Evolutionary conservation across 2,113 vertebrate species (phyloP).

Genomic region (Caranx melampygus): DNA sequence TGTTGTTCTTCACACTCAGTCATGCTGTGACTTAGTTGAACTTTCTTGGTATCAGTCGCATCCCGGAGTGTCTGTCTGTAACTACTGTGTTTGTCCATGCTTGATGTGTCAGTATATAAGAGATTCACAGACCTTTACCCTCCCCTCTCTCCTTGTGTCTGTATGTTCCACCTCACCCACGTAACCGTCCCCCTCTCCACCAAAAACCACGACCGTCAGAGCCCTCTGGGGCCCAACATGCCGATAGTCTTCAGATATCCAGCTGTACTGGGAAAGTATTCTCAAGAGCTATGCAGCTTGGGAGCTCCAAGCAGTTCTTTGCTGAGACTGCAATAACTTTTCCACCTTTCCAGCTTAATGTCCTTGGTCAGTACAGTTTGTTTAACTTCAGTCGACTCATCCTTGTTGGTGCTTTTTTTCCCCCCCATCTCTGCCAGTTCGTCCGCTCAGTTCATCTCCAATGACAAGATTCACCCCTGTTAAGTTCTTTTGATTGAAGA

Average conservation of each 20-base stretch:
- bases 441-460: constrained; percentile 12
- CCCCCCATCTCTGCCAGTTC: constrained; percentile 14
- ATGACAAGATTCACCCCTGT: background rate
- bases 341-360: constrained; percentile 20
- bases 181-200: constrained; percentile 42
- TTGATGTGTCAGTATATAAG: constrained; percentile 80
- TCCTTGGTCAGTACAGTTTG: constrained; percentile 20
- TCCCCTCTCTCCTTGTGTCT: constrained; percentile 57
- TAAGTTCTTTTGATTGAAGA: background rate
- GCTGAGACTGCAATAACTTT: constrained; percentile 43
- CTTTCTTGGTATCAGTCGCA: constrained; percentile 71
- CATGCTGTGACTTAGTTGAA: constrained; percentile 41
- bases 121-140: constrained; percentile 74
- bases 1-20: constrained; percentile 36
- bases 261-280: constrained; percentile 42
- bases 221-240: constrained; percentile 32
- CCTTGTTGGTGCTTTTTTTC: background rate
- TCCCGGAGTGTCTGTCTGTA: constrained; percentile 78
- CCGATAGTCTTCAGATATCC: constrained; percentile 37
- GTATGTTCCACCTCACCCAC: constrained; percentile 55
- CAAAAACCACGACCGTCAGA: constrained; percentile 43
- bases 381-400: constrained; percentile 6
- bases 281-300: constrained; percentile 36
- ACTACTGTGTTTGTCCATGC: constrained; percentile 79
- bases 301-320: constrained; percentile 43